Base-by-base conservation (phyloP, 92 coral and sea anemone species). In the Actinostola sp. region DNA sequence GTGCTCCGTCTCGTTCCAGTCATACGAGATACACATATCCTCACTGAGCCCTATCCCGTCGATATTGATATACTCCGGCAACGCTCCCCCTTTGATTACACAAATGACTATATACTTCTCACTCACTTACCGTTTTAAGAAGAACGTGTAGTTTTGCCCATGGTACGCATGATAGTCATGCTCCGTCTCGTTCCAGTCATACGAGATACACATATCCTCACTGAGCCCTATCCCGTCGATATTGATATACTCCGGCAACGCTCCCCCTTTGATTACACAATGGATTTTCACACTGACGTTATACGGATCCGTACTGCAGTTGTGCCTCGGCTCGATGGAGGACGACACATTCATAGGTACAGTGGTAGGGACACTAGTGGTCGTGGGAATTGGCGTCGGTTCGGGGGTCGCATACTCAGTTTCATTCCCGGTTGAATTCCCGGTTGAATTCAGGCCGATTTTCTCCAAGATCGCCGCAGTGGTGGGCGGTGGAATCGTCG, bases 201-300 rank as follows among this genome's bases (percentile, higher is more conserved):
- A 33, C 42, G 67, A 64, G 0, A 78, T 57, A 14, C 97, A 91
- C 80, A 76, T 76, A 8, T 76, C 88, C 0, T 75, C 76, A 1
- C 87, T 85, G 15, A 91, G 38, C 9, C 97, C 97, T 26, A 91
- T 45, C 23, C 66, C 81, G 9, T 58, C 70, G 25, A 91, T 56
- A 59, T 87, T 86, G 17, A 90, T 43, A 36, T 49, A 43, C 46
- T 64, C 61, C 0, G 97, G 90, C 7, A 91, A 68, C 20, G 72
- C 24, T 8, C 97, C 97, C 14, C 97, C 97, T 38, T 91, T 91
- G 67, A 91, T 83, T 2, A 91, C 87, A 31, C 97, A 91, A 10
- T 53, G 76, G 39, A 91, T 86, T 34, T 73, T 66, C 23, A 91
- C 0, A 19, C 93, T 83, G 12, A 82, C 85, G 65, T 91, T 91